Evolutionary conservation across 2,797 vertebrate genomes (phyloP), one percentile per base, ranked within the genome.

Genomic region (Enteromius paludinosus): DNA sequence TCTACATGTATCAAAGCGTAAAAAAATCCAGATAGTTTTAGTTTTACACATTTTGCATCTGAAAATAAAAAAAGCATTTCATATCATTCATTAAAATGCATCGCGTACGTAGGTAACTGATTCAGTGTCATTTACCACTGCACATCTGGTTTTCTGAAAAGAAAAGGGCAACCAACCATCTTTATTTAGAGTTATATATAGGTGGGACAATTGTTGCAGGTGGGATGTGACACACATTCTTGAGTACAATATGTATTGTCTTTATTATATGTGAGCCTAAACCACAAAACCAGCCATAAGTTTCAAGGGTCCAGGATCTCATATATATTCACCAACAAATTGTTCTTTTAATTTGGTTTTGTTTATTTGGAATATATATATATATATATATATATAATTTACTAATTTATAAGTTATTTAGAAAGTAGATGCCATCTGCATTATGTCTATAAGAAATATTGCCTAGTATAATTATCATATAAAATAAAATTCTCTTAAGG

Each of bases 161-260:
- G 33, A 28, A 61, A 25, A 59, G 1, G 61, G 56, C n/a, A 9
- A 1, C n/a, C n/a, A 9, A 1, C n/a, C 4, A 10, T 35, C 15
- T 12, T 20, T 43, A 7, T 75, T 41, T 75, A 3, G 23, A 6
- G 23, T 43, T 2, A 11, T 12, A 41, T 20, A 66, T n/a, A 52
- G 76, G 62, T 78, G 76, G 56, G 38, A 66, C 45, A 78, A 18
- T 30, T 68, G 30, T 68, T 78, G 62, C 76, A 52, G 20, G 4
- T 49, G 23, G 11, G 59, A 30, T n/a, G 41, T 14, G 23, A 33
- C 20, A 35, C 5, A 9, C 23, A 20, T 20, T 6, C 4, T 65
- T 78, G 2, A 11, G 6, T 8, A 23, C n/a, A 25, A 43, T 23
- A 23, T 38, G 38, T 6, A 62, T 30, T 45, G 11, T 7, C 1